These are phyloP conservation scores for Abrostola triplasia DNA, from an alignment of 2,888 invertebrate genomes.

Conservation along the genomic window DNA sequence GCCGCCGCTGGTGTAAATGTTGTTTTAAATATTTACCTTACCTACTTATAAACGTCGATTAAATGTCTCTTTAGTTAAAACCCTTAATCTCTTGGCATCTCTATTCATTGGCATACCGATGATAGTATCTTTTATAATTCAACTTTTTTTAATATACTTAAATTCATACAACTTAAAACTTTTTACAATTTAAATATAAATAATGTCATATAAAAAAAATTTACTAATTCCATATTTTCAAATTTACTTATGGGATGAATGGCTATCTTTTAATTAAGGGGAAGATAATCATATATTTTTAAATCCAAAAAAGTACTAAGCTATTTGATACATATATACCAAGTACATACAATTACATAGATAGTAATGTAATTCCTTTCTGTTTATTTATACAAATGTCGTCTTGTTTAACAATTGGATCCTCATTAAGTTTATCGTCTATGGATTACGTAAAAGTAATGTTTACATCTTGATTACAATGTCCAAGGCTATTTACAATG, in stretches of 20 bases:
- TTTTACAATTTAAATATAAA: too few species aligned
- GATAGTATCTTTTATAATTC: too few species aligned
- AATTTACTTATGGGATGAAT: too few species aligned
- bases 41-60: neutral
- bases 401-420: slow-evolving; percentile 18
- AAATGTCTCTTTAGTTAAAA: slow-evolving; percentile 28
- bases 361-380: neutral
- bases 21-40: slow-evolving; percentile 37
- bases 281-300: too few species aligned
- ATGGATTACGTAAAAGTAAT: slow-evolving; percentile 51
- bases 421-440: slow-evolving; percentile 32
- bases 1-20: slow-evolving; percentile 41
- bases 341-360: neutral
- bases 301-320: too few species aligned
- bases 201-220: too few species aligned
- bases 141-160: too few species aligned
- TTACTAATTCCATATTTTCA: too few species aligned
- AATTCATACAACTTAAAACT: too few species aligned
- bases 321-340: neutral
- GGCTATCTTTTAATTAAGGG: too few species aligned
- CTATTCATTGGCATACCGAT: too few species aligned
- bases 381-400: neutral
- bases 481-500: slow-evolving; percentile 54
- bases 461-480: slow-evolving; percentile 56
- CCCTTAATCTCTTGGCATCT: too few species aligned